These are phyloP conservation scores for Lasius fuliginosus DNA, from an alignment of 2,888 invertebrate genomes.

Conservation along the genomic window DNA sequence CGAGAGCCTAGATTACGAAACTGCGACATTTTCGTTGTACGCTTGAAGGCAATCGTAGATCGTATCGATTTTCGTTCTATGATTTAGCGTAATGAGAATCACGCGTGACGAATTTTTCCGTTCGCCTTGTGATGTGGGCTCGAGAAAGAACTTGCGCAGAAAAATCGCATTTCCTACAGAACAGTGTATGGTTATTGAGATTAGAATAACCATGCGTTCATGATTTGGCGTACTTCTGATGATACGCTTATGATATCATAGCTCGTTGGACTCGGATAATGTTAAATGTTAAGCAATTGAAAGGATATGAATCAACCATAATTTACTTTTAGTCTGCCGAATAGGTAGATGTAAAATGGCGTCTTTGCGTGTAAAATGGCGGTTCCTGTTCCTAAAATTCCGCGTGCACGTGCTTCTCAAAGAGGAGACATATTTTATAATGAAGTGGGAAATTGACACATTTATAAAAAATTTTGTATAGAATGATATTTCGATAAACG, in stretches of 20 bases:
- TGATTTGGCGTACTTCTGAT: background rate
- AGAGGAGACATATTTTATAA: background rate
- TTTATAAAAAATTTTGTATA: too few relatives aligned
- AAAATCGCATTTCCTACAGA: background rate
- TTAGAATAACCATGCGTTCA: background rate
- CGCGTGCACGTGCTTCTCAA: background rate
- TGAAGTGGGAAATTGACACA: background rate
- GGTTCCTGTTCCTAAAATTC: background rate
- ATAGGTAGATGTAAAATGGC: conserved; percentile 42
- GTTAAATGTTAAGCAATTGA: background rate
- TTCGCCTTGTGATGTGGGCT: too few relatives aligned
- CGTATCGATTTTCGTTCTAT: background rate
- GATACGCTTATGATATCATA: background rate
- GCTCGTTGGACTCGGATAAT: background rate
- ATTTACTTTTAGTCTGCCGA: background rate
- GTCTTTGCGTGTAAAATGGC: conserved; percentile 38
- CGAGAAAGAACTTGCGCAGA: background rate
- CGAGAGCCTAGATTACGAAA: background rate
- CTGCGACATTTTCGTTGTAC: background rate
- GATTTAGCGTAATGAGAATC: too few relatives aligned
- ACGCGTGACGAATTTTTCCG: too few relatives aligned
- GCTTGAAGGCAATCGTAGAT: background rate
- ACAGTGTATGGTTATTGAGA: background rate
- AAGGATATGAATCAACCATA: background rate
- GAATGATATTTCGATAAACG: too few relatives aligned